phyloP scores from a whole-genome alignment of 1,140 invertebrate genomes.

The Calosoma granatense region DNA sequence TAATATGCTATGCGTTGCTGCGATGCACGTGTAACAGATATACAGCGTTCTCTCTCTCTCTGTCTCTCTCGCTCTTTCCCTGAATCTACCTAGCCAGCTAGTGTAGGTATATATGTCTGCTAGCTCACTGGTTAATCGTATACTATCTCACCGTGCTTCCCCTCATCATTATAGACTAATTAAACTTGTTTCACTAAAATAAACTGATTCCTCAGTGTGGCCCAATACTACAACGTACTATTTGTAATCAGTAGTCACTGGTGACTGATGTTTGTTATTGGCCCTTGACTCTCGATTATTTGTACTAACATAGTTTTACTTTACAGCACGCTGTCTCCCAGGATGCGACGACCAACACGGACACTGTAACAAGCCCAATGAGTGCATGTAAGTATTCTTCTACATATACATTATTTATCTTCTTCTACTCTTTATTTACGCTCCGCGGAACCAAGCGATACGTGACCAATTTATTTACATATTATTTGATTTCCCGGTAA shows the following conservation, averaged over 20 bases:
- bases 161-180: not conserved
- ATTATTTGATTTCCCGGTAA: too few species aligned
- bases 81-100: not conserved
- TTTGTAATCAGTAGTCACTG: too few species aligned
- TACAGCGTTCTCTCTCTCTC: not conserved
- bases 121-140: not conserved
- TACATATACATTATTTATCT: too few species aligned
- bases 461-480: too few species aligned
- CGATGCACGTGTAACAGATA: too few species aligned
- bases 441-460: too few species aligned
- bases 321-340: slow-evolving; percentile 82
- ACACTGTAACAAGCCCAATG: slow-evolving; percentile 81
- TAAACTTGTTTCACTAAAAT: not conserved
- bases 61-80: not conserved
- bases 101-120: not conserved
- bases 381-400: slow-evolving; percentile 82
- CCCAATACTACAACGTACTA: too few species aligned
- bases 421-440: too few species aligned
- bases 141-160: not conserved
- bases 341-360: slow-evolving; percentile 86
- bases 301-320: slow-evolving; percentile 42
- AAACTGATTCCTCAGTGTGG: not conserved
- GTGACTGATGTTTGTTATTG: not conserved
- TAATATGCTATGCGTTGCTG: not conserved
- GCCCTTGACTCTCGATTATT: not conserved